These are phyloP conservation scores for Microtus ochrogaster DNA, from an alignment of 2,113 vertebrate genomes.

Conservation along the genomic window DNA sequence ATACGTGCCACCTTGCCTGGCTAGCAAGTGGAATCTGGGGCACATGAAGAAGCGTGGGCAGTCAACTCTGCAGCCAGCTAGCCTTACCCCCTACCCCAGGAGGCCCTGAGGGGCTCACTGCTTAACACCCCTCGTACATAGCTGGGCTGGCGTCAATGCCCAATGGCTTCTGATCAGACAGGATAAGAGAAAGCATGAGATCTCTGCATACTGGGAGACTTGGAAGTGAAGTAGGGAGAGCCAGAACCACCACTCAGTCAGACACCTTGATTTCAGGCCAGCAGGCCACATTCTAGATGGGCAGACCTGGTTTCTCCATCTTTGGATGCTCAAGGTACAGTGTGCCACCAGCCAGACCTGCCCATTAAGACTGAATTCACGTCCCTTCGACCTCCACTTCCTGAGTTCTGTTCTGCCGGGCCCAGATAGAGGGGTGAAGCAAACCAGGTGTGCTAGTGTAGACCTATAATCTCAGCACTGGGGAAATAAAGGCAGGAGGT, in stretches of 20 bases:
- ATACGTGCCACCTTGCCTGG: neutral
- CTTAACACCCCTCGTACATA: neutral
- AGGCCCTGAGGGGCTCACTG: neutral
- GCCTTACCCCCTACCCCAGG: neutral
- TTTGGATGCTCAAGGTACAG: neutral
- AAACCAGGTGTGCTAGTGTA: neutral
- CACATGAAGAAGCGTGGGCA: neutral
- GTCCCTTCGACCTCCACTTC: neutral
- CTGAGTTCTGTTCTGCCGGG: neutral
- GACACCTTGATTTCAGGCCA: neutral
- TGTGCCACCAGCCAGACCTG: neutral
- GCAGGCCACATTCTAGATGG: neutral
- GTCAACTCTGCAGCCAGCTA: neutral
- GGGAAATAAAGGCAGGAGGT: neutral
- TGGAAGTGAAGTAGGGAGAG: fast-evolving
- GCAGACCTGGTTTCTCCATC: neutral
- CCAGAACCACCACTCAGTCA: too few species aligned
- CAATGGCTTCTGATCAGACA: neutral
- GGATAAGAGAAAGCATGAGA: neutral
- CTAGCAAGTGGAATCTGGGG: neutral
- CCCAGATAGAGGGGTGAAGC: neutral
- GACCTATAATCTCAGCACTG: neutral
- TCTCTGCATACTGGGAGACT: neutral
- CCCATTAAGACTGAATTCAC: neutral
- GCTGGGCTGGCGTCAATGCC: neutral